Evolutionary conservation across 2,888 invertebrate genomes (phyloP).

Genomic region (Clostera curtula): DNA sequence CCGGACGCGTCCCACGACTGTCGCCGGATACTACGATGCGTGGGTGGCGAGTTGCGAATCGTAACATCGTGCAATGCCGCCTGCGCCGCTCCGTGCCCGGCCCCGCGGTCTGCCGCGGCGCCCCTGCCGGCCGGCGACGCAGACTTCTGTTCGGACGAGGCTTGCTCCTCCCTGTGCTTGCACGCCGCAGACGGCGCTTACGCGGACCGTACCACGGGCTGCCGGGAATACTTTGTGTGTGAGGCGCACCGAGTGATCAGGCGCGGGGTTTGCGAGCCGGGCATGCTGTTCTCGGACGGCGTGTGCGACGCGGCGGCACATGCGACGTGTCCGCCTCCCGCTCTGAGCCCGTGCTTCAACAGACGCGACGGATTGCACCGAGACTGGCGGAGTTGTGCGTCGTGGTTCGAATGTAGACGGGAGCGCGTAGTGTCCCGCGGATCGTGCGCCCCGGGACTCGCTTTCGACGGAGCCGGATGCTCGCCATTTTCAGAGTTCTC

Average conservation of each 20-base stretch:
- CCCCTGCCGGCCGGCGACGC: constrained; percentile 69
- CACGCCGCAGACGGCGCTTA: constrained; percentile 72
- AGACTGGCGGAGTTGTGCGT: constrained; percentile 61
- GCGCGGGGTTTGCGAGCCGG: constrained; percentile 71
- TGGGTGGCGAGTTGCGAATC: constrained; percentile 55
- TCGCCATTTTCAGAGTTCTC: constrained; percentile 45
- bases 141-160: constrained; percentile 64
- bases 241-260: constrained; percentile 65
- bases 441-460: constrained; percentile 56
- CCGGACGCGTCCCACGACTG: constrained; percentile 75
- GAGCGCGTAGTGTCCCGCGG: constrained; percentile 60
- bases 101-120: constrained; percentile 53
- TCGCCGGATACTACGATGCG: constrained; percentile 64
- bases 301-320: constrained; percentile 62
- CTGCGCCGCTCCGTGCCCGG: constrained; percentile 47
- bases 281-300: constrained; percentile 65
- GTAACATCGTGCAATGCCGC: constrained; percentile 44
- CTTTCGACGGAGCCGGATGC: constrained; percentile 70
- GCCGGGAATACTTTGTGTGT: constrained; percentile 76
- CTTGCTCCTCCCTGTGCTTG: constrained; percentile 66
- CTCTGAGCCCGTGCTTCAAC: constrained; percentile 60
- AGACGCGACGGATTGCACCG: constrained; percentile 58
- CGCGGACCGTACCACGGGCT: constrained; percentile 68
- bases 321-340: constrained; percentile 61
- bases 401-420: constrained; percentile 67